Evolutionary conservation across 2,113 vertebrate genomes (phyloP), one percentile per base, ranked within the genome.

Genomic region (Zeus faber): DNA sequence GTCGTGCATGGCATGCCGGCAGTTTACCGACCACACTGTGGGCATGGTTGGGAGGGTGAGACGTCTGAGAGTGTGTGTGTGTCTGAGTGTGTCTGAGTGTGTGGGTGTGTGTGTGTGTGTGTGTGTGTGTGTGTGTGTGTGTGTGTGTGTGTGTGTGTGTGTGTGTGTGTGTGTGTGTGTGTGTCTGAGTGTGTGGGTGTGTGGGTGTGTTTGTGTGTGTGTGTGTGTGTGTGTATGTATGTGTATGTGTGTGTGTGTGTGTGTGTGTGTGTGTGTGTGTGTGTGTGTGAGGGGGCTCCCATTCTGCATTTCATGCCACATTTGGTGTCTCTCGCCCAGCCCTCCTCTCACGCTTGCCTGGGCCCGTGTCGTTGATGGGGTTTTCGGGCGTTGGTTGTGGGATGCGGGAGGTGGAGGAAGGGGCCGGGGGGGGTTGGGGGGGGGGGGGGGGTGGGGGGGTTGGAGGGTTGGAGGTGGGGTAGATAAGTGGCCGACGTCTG

Each of bases 331-430:
- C 87, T 92, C 85, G 79, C 62, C n/a, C 69, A 87, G 76, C 72
- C 80, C 69, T 76, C 86, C 86, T 92, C 91, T 93, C 84, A 91
- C 79, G 90, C 91, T 91, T 90, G 84, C 83, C 25, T 87, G 87
- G 84, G 80, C 82, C 67, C 10, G 46, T 86, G 71, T 78, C 65
- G 55, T 70, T 79, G 72, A 76, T 79, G 76, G 76, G 60, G 69
- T 74, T 64, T 71, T 65, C 65, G 65, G 58, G 65, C n/a, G n/a
- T n/a, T n/a, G 76, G 57, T 55, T 14, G 60, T 17, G 60, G 39
- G 50, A 62, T 33, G 27, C 8, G 21, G 39, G 25, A 54, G 41
- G 22, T 41, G 72, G 50, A 21, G 52, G 77, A 5, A 31, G 31
- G 31, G 33, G n/a, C 29, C 49, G 49, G 69, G 57, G 10, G 27